phyloP scores from a whole-genome alignment of 2,797 vertebrate species.

The Danio tinwini region DNA sequence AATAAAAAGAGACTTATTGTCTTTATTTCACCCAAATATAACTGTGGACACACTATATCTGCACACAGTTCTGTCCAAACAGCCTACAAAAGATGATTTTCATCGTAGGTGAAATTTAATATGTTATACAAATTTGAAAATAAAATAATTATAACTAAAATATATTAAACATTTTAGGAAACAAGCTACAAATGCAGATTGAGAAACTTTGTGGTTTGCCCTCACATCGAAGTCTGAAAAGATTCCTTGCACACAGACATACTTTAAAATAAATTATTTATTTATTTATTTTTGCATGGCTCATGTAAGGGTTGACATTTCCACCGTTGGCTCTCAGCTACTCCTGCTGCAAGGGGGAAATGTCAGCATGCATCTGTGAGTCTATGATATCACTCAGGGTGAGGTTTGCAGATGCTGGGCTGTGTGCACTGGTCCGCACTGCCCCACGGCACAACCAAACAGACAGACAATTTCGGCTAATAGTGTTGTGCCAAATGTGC shows the following conservation, averaged over 20 bases:
- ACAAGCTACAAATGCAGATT: slow-evolving; percentile 51
- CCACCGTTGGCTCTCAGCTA: slow-evolving; percentile 69
- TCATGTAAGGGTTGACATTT: slow-evolving; percentile 76
- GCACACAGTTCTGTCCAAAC: too few species aligned
- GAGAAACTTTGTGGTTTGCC: not conserved
- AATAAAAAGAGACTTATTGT: too few species aligned
- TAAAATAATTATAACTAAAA: too few species aligned
- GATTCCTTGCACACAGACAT: slow-evolving; percentile 61
- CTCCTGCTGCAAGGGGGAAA: slow-evolving; percentile 73
- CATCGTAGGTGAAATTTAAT: too few species aligned
- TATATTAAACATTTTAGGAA: slow-evolving; percentile 43
- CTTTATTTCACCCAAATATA: too few species aligned
- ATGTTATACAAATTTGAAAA: too few species aligned
- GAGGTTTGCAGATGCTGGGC: slow-evolving; percentile 58
- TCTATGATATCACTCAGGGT: slow-evolving; percentile 75
- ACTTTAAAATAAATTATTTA: slow-evolving; percentile 68
- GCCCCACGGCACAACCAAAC: slow-evolving; percentile 50
- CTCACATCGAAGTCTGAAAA: not conserved
- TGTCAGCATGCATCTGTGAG: slow-evolving; percentile 81
- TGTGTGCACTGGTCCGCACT: slow-evolving; percentile 36
- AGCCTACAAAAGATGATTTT: too few species aligned
- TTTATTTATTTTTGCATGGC: slow-evolving; percentile 60
- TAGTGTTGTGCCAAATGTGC: slow-evolving; percentile 55
- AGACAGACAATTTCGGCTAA: slow-evolving; percentile 53
- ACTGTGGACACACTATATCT: too few species aligned